phyloP scores from a whole-genome alignment of 2,888 invertebrate species.

The Meghimatium bilineatum region DNA sequence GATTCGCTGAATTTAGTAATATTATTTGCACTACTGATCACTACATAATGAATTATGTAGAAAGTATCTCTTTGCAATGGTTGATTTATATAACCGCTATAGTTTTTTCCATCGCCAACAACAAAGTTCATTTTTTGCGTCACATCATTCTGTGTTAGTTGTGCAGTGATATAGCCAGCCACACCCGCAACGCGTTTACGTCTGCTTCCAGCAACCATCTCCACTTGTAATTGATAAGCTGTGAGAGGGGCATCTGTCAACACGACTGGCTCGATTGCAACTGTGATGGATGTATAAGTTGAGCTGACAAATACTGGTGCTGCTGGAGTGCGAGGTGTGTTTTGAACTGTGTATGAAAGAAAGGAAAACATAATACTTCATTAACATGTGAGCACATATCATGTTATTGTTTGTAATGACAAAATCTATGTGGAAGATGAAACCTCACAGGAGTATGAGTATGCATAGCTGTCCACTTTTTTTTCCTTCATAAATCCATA shows the following conservation, averaged over 20 bases:
- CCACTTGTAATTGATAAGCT: slow-evolving; percentile 85
- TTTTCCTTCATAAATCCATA: no score
- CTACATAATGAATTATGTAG: slow-evolving; percentile 84
- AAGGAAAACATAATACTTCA: no score
- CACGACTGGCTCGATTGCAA: slow-evolving; percentile 83
- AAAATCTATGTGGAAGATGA: no score
- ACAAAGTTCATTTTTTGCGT: slow-evolving; percentile 81
- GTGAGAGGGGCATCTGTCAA: slow-evolving; percentile 88
- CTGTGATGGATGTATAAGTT: slow-evolving; percentile 82
- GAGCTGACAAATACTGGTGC: slow-evolving; percentile 83
- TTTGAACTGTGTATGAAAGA: slow-evolving; percentile 79
- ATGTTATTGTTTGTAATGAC: no score
- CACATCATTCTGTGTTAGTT: slow-evolving; percentile 83
- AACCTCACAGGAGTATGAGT: no score
- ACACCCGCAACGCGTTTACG: slow-evolving; percentile 79
- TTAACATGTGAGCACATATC: no score
- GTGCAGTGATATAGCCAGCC: slow-evolving; percentile 80
- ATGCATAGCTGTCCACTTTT: no score
- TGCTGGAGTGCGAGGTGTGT: slow-evolving; percentile 83
- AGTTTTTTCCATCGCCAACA: slow-evolving; percentile 86
- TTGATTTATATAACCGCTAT: slow-evolving; percentile 87
- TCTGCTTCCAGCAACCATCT: slow-evolving; percentile 77
- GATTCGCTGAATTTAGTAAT: slow-evolving; percentile 84
- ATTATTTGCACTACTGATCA: slow-evolving; percentile 84
- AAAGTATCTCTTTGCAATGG: slow-evolving; percentile 83